Base-by-base conservation (phyloP, 2,888 invertebrate genomes). In the Luffia ferchaultella region DNA sequence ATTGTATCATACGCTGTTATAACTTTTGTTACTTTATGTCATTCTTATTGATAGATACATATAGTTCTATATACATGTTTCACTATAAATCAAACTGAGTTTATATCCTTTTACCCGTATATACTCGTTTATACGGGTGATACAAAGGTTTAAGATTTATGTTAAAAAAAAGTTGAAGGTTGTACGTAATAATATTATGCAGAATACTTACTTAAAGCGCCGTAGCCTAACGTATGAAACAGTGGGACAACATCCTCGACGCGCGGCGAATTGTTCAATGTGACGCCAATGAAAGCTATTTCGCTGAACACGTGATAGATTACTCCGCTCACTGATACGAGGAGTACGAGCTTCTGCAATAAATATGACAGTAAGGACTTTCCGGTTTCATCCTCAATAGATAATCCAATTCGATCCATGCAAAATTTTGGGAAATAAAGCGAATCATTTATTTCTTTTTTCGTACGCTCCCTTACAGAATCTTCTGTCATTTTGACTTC, bases 181-280 rank as follows among this genome's bases (percentile, higher is more conserved):
- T n/a, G n/a, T n/a, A n/a, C n/a, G n/a, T n/a, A n/a, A n/a, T n/a
- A n/a, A n/a, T n/a, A n/a, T n/a, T n/a, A n/a, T n/a, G n/a, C n/a
- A n/a, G n/a, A n/a, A n/a, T n/a, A 54, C 78, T 76, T 65, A 82
- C 82, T 76, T 61, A 82, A 68, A 60, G 68, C 64, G 51, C 79
- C 80, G 62, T 80, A 83, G 54, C 80, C 82, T 60, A 78, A 75
- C 56, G 76, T 76, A 58, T 82, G 82, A 53, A 82, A 74, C 62
- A 79, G 70, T 58, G 79, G 80, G 53, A 83, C 79, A 54, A 80
- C 75, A 55, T 79, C 73, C 63, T 83, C 80, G 45, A 83, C 71
- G 60, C 68, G 67, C 58, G 82, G 79, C 54, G 79, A 74, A 63
- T 73, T 70, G 40, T 69, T 63, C 61, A 80, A 67, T 57, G 75